Evolutionary conservation across 2,113 vertebrate genomes (phyloP), one percentile per base, ranked within the genome.

Genomic region (Percopsis transmontana): DNA sequence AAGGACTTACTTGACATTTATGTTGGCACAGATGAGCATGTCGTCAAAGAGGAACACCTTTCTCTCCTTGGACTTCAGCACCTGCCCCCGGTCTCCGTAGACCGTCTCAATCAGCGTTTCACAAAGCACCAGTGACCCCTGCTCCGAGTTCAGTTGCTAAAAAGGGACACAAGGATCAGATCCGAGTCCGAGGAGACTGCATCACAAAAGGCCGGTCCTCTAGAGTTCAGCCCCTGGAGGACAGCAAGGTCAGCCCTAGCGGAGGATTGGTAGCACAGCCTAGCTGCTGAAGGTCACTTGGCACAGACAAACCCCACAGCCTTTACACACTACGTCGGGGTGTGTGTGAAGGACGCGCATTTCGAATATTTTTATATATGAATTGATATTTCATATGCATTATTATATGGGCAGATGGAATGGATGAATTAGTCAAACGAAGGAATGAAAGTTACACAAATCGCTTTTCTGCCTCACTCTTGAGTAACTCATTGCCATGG

Each of bases 1-100:
- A 24, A 74, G 76, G 72, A 88, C 96, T 84, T 82, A 98, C 96
- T 95, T 97, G 93, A 96, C 92, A 86, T 98, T 98, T 91, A 96
- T 94, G 91, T 97, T 98, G 92, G 95, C 95, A 0, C 96, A 98
- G 74, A 99, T 89, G 74, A 99, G 89, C 55, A 94, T 92, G 83
- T 97, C 95, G 0, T 92, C 95, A 79, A 98, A 94, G 72, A 99
- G 94, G 89, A 99, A 99, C 81, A 98, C 93, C 70, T 95, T 94
- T 58, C 96, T 90, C 75, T 98, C 96, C 89, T 96, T 98, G 13
- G 96, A 97, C 82, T 99, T 99, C 80, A 98, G 92, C 66, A 98
- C 93, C 86, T 98, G 96, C 60, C 97, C 96, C 0, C 95, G 92
- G 58, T 98, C 97, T 0, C 97, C 94, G 0, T 96, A 96, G 71